A percentile compares a stretch with the other conserved stretches of the same genome.
These are phyloP conservation scores for Blera fallax DNA, from an alignment of 2,888 invertebrate species.

Conservation along the genomic window DNA sequence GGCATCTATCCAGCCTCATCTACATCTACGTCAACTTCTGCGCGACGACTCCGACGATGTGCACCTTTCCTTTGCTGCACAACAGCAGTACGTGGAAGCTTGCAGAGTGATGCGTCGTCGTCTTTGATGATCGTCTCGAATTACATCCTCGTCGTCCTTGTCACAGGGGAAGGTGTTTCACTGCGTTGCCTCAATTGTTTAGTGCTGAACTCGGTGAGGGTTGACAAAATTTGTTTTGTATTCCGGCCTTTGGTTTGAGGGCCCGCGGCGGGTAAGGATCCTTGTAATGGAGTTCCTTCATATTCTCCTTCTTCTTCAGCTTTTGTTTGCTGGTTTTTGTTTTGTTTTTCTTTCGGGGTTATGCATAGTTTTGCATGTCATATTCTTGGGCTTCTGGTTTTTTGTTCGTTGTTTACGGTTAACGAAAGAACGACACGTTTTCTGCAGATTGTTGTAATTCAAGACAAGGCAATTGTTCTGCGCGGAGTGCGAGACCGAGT, in stretches of 20 bases:
- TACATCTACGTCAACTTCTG: conserved; percentile 37
- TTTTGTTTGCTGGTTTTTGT: conserved; percentile 33
- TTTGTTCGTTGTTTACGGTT: conserved; percentile 46
- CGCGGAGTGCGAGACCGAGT: conserved; percentile 38
- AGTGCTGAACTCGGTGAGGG: conserved; percentile 23
- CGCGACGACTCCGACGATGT: conserved; percentile 15
- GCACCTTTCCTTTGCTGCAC: conserved; percentile 54
- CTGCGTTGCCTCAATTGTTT: conserved; percentile 16
- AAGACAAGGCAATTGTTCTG: conserved; percentile 64
- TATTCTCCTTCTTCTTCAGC: conserved; percentile 12
- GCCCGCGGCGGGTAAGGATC: conserved; percentile 47
- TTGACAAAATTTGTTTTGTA: conserved; percentile 53
- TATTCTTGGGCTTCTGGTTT: conserved; percentile 19
- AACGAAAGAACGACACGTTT: conserved; percentile 66
- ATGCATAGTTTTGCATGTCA: conserved; percentile 67
- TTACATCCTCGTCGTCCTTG: conserved; percentile 39
- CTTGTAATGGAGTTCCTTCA: conserved; percentile 51
- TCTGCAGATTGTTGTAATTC: conserved; percentile 60
- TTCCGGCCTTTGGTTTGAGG: conserved; percentile 53
- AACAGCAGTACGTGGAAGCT: conserved; percentile 35
- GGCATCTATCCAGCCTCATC: conserved; percentile 38
- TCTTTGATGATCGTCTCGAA: conserved; percentile 67
- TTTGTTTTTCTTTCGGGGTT: conserved; percentile 49
- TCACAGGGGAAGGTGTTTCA: conserved; percentile 55
- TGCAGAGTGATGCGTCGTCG: conserved; percentile 51